Base-by-base conservation (phyloP, 2,113 vertebrate genomes). In the Hippocampus zosterae region DNA sequence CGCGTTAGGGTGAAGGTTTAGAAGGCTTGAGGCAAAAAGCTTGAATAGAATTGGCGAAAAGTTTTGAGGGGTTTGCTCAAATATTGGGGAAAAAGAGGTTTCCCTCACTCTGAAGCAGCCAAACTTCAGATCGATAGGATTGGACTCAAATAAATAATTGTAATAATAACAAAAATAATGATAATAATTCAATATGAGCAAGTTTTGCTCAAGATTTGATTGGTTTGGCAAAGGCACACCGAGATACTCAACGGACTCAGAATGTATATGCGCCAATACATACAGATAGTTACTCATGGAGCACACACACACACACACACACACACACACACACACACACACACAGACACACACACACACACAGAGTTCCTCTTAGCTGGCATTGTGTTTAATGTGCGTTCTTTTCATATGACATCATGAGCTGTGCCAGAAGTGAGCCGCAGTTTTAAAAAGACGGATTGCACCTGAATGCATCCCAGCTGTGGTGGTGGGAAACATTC, bases 401-500 rank as follows among this genome's bases (percentile, higher is more conserved):
- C 76, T 80, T 85, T 69, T 82, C 33, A 79, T 74, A 71, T 85
- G 74, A 79, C 81, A 68, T 85, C 73, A 64, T 78, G 42, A 56
- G 67, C 6, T 85, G 72, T 84, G 82, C 73, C 82, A 69, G 57
- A 46, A 19, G 76, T 83, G 85, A 83, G 69, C 76, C 41, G 18
- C 15, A 62, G 75, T 69, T 67, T 72, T 57, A 48, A 70, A 73
- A 70, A 71, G 57, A 71, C 33, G 0, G 70, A 80, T 59, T 72
- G 60, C 76, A 88, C 84, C 86, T 90, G 82, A 88, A 72, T 76
- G 81, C 70, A 66, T 57, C 21, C 27, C 81, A 71, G 70, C 74
- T 40, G 42, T 61, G 68, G 42, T 61, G 68, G 40, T 5, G 57
- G 48, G 21, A 10, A 80, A 86, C 84, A 83, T 85, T 88, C 84